Base-by-base conservation (phyloP, 2,888 invertebrate species). In the Panzeria rudis region DNA sequence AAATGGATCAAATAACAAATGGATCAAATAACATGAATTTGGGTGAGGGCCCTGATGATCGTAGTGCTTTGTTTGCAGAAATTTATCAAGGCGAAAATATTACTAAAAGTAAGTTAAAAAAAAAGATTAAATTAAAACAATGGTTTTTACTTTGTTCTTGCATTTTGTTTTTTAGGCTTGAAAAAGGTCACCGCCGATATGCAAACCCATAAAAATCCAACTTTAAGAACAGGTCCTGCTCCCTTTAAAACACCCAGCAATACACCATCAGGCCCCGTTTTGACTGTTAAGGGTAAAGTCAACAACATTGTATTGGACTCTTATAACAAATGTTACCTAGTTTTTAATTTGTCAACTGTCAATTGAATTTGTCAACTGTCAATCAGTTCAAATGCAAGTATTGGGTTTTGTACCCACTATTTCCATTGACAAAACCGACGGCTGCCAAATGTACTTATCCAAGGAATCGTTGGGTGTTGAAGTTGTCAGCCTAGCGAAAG, bases 341-440 rank as follows among this genome's bases (percentile, higher is more conserved):
- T 99, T 15, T 98, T 99, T 92, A 99, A 99, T 96, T 97, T 88
- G 95, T 99, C 86, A 13, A 96, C 99, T 71, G n/a, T 97, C 97
- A 87, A 95, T 98, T 88, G 99, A 99, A 93, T 98, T 99, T 92
- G 98, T 99, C 92, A 99, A 99, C 94, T 99, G 99, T 93, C 98
- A 99, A 93, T 98, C 98, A 73, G 97, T 99, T 87, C 98, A 99
- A 93, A 98, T 98, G 96, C 99, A 99, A 96, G 98, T 98, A 90
- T 94, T 98, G 90, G 98, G 98, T 83, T 97, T 96, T 92, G 97
- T 99, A 90, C 99, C 99, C 79, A 99, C 99, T 8, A 95, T 99
- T 89, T 97, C 98, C 35, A 97, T 99, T 90, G 99, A 99, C 93
- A 99, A 99, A 94, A 98, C 98, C 76, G 99, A 99, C 93, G 99